These are phyloP conservation scores for Sebastes reedi DNA, from an alignment of 2,797 vertebrate genomes.

Conservation along the genomic window DNA sequence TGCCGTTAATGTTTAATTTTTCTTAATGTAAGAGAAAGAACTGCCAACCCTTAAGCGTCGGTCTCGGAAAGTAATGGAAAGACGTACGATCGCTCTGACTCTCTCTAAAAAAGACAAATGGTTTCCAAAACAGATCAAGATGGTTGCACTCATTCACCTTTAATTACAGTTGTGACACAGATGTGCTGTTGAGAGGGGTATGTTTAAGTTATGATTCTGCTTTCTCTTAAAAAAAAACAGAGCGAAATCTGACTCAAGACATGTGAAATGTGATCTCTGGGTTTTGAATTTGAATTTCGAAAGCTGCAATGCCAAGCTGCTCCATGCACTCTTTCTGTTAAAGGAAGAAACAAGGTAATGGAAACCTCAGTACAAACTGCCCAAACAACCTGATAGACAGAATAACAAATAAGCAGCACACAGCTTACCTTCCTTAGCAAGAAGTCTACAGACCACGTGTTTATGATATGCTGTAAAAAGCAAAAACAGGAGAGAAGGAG, in stretches of 20 bases:
- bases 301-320: background rate
- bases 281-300: background rate
- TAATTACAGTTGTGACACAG: background rate
- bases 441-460: background rate
- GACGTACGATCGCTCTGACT: background rate
- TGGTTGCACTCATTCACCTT: background rate
- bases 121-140: background rate
- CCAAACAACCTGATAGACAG: background rate
- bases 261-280: background rate
- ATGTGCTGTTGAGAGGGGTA: background rate
- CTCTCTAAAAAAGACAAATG: background rate
- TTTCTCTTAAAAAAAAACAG: background rate
- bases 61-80: background rate
- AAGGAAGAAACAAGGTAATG: background rate
- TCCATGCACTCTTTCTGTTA: background rate
- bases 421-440: conserved; percentile 54
- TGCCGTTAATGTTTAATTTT: conserved; percentile 3
- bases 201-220: background rate
- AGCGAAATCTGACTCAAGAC: background rate
- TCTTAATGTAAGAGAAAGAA: background rate
- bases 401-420: conserved; percentile 7
- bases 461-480: background rate
- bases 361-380: background rate
- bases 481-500: background rate
- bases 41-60: background rate